Base-by-base conservation (phyloP, 2,797 vertebrate species). In the Borostomias antarcticus region DNA sequence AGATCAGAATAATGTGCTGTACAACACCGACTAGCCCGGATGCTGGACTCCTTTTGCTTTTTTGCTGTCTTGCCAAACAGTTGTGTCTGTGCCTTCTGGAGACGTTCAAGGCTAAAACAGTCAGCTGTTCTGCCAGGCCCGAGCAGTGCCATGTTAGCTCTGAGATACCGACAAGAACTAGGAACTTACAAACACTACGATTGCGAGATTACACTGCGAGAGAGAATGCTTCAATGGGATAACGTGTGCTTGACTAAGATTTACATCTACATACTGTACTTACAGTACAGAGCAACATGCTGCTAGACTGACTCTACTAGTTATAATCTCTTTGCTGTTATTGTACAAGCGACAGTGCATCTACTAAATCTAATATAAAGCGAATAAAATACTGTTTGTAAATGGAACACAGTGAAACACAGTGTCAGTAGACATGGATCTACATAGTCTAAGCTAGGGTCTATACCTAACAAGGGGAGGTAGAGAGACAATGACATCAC, bases 341-440 rank as follows among this genome's bases (percentile, higher is more conserved):
- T 60, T 71, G 50, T 33, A 60, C 60, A 56, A 63, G 48, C 51
- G 58, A 57, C n/a, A 66, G 40, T 21, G 29, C 4, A 50, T 35
- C 26, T 29, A 29, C 37, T 33, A 23, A 32, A 33, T 30, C 58
- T 53, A 64, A 52, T 43, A 43, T 17, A 43, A 32, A 33, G 37
- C 58, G 47, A 69, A 52, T 66, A 70, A 70, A 56, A 72, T 69
- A 69, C 32, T 17, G 37, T 51, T 62, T 58, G 52, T 37, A 64
- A 68, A 73, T 51, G 33, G 71, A 65, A 75, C 58, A 70, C 66
- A 47, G 70, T 23, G 50, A 69, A 76, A 66, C 52, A 66, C 63
- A 56, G 69, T 71, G 66, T 67, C 73, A 69, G 66, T 60, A 59
- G 77, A 82, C 76, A 79, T 79, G 40, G 73, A 71, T 74, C 69